Base-by-base conservation (phyloP, 1,140 invertebrate species). In the Phymastichus coffea region DNA sequence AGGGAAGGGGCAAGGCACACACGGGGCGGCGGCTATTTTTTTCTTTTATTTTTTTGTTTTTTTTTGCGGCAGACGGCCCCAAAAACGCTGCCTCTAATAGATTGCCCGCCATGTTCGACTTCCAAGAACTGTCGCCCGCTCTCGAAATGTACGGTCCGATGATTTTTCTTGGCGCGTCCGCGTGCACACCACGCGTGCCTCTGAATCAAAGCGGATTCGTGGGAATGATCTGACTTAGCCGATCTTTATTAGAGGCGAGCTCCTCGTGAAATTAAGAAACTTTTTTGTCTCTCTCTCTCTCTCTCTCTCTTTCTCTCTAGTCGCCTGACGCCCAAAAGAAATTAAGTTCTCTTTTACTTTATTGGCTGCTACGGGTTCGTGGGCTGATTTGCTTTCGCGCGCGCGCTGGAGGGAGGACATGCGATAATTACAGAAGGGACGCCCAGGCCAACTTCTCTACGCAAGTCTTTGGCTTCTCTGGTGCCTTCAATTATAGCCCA, bases 1-100 rank as follows among this genome's bases (percentile, higher is more conserved):
- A n/a, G n/a, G n/a, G n/a, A n/a, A 59, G 64, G 55, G 66, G 60
- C 60, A 54, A 62, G 12, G 52, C 62, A 54, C 48, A 59, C 52
- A 35, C 37, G 49, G 52, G 65, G 67, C 65, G 65, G 63, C n/a
- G n/a, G n/a, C n/a, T n/a, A n/a, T n/a, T n/a, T n/a, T n/a, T n/a
- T n/a, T n/a, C n/a, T n/a, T n/a, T n/a, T n/a, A n/a, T n/a, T n/a
- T n/a, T n/a, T n/a, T n/a, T n/a, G n/a, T n/a, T n/a, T n/a, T n/a
- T n/a, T n/a, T n/a, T n/a, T n/a, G n/a, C n/a, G n/a, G n/a, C n/a
- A n/a, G n/a, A n/a, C n/a, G n/a, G n/a, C n/a, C n/a, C n/a, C n/a
- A n/a, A n/a, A n/a, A n/a, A n/a, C n/a, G n/a, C n/a, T n/a, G 26
- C 38, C 61, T 43, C 17, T 41, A 46, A 55, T 35, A 51, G 35